These are phyloP conservation scores for Creontiades dilutus DNA, from an alignment of 2,888 invertebrate genomes.

Conservation along the genomic window DNA sequence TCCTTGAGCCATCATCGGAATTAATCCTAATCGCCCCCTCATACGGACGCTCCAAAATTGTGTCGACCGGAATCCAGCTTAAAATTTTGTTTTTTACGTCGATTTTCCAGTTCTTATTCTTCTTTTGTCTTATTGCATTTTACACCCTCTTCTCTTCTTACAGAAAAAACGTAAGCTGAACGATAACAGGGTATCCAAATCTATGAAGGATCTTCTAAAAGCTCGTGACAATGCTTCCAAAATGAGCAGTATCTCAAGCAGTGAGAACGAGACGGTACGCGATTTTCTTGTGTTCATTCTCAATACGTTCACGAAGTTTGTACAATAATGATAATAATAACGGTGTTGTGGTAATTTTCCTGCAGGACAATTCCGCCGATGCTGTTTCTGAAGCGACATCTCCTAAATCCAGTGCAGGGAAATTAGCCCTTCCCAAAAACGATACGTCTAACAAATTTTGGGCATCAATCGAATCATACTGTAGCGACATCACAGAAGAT, in stretches of 20 bases:
- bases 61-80: no score
- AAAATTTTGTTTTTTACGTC: no score
- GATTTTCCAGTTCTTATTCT: not conserved
- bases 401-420: conserved; percentile 48
- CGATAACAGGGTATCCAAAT: conserved; percentile 72
- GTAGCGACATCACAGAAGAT: conserved; percentile 91
- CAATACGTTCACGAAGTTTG: no score
- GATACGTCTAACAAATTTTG: conserved; percentile 97
- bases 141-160: not conserved
- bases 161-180: conserved; percentile 73
- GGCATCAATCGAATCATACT: conserved; percentile 96
- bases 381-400: conserved; percentile 60
- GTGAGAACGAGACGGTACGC: conserved; percentile 74
- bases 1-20: no score
- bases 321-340: no score
- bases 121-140: not conserved
- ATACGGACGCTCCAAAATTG: no score
- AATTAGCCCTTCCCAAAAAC: conserved; percentile 64
- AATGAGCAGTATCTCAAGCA: conserved; percentile 67
- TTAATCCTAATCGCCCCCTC: no score
- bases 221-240: conserved; percentile 60
- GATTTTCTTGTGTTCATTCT: no score
- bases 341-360: not conserved
- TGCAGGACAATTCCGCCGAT: conserved; percentile 73
- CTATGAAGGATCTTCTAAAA: conserved; percentile 73